Evolutionary conservation across 1,140 invertebrate species (phyloP).

Genomic region (Trachelipus rathkii): DNA sequence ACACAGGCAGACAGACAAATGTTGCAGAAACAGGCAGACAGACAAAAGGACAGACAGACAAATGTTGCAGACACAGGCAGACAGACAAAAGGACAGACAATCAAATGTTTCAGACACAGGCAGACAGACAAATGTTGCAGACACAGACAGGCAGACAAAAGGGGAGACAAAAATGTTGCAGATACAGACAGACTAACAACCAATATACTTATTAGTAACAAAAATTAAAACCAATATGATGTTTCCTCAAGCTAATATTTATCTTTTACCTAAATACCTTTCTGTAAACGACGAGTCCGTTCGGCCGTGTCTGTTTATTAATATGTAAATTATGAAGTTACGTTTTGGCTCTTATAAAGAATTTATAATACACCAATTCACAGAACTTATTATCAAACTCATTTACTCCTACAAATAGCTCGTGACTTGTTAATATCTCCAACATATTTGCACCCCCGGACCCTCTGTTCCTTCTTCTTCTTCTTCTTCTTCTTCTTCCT

Average conservation of each 20-base stretch:
- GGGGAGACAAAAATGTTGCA: too few species aligned
- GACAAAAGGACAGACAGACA: too few species aligned
- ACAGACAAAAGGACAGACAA: too few species aligned
- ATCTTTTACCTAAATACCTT: conserved; percentile 12
- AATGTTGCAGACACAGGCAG: too few species aligned
- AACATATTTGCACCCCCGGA: not conserved
- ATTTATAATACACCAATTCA: not conserved
- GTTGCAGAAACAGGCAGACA: too few species aligned
- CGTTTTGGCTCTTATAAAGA: not conserved
- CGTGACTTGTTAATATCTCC: not conserved
- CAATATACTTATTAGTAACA: too few species aligned
- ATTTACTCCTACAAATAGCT: not conserved
- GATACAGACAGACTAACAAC: too few species aligned
- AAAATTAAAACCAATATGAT: not conserved
- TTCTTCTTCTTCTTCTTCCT: not conserved
- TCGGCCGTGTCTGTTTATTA: not conserved
- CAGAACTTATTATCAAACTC: too few species aligned
- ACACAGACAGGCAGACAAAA: too few species aligned
- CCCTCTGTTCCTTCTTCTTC: not conserved
- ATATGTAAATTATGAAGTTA: not conserved
- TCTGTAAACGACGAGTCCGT: not conserved
- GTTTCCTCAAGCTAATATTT: not conserved
- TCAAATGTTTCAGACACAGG: too few species aligned
- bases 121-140: too few species aligned
- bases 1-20: too few species aligned